These are phyloP conservation scores for Leptopilina syphax DNA, from an alignment of 2,888 invertebrate genomes.

Conservation along the genomic window DNA sequence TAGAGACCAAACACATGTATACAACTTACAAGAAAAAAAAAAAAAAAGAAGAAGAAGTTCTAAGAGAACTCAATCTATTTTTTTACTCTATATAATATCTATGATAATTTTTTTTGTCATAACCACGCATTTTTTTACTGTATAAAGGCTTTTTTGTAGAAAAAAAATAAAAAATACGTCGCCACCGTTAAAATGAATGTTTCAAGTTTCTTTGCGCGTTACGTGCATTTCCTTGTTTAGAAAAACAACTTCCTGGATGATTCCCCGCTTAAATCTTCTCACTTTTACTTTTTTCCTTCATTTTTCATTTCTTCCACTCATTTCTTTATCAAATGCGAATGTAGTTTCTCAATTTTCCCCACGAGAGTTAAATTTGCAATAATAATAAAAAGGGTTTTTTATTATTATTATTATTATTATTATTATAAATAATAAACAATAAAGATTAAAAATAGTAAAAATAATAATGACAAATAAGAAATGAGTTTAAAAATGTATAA, in stretches of 20 bases:
- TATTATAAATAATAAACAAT: too few relatives aligned
- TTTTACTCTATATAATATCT: constrained; percentile 66
- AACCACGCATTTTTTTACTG: constrained; percentile 76
- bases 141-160: constrained; percentile 77
- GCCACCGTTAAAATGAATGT: constrained; percentile 71
- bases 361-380: too few relatives aligned
- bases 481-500: not conserved
- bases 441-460: too few relatives aligned
- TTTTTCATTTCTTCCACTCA: constrained; percentile 37
- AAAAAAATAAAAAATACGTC: constrained; percentile 74
- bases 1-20: constrained; percentile 55
- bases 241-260: constrained; percentile 26
- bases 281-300: constrained; percentile 50
- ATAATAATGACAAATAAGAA: too few relatives aligned
- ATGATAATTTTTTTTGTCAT: constrained; percentile 53
- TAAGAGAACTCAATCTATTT: constrained; percentile 62
- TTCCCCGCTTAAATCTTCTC: not conserved
- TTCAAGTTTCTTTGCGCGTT: constrained; percentile 40
- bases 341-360: too few relatives aligned
- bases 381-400: too few relatives aligned
- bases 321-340: not conserved
- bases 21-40: constrained; percentile 49
- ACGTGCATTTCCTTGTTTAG: constrained; percentile 12
- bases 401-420: too few relatives aligned
- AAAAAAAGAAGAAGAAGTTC: constrained; percentile 29